Conservation (phyloP, 2,113 vertebrate genomes). For the Oriolus oriolus region DNA sequence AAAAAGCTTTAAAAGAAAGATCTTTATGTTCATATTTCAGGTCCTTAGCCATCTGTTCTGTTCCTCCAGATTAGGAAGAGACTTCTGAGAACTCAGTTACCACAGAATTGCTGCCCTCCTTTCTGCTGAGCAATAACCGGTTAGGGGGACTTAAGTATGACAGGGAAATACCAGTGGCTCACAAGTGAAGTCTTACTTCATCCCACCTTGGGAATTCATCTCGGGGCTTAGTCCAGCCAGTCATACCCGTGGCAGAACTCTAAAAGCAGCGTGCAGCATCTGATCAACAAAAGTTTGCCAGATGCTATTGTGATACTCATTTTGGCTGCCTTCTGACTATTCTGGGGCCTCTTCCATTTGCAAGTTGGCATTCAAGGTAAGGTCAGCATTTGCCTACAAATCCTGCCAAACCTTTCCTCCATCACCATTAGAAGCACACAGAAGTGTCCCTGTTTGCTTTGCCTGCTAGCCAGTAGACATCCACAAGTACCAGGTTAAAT, state of each 20-base stretch:
- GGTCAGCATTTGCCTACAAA: not conserved
- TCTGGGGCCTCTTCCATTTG: not conserved
- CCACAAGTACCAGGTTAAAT: not conserved
- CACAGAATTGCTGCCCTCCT: not conserved
- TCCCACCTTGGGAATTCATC: not conserved
- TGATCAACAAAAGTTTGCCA: not conserved
- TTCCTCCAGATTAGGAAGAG: not conserved
- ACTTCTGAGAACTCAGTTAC: not conserved
- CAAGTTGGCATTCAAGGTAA: not conserved
- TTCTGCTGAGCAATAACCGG: not conserved
- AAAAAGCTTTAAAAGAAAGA: not conserved
- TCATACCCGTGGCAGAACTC: not conserved
- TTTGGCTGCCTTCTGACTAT: not conserved
- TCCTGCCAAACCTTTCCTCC: not conserved
- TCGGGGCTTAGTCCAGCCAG: accelerated
- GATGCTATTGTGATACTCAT: not conserved
- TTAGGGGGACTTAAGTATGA: not conserved
- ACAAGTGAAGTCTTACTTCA: not conserved
- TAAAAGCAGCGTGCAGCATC: not conserved
- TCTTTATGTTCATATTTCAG: not conserved
- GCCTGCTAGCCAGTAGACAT: not conserved
- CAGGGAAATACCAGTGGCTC: not conserved
- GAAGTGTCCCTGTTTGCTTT: not conserved
- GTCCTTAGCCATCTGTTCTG: not conserved
- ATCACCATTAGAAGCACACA: not conserved